Percentiles rank a stretch among this genome's conserved stretches.
Conservation (phyloP, 2,113 vertebrate genomes). For the Caracal caracal region DNA sequence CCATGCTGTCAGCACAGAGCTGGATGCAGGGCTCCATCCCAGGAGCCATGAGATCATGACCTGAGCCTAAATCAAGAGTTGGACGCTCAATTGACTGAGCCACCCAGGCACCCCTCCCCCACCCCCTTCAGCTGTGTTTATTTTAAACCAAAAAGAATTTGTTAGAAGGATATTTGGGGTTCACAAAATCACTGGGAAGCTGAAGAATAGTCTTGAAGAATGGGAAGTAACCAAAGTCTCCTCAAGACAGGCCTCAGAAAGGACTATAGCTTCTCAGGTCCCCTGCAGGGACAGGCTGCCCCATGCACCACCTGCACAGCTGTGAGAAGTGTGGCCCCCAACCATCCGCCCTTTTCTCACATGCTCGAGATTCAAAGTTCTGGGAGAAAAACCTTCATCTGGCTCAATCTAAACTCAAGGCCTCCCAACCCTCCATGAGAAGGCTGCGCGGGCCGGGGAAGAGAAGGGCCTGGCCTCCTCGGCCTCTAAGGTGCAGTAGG, state of each 20-base stretch:
- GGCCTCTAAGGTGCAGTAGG: neutral
- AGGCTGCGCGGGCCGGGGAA: neutral
- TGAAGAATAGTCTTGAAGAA: neutral
- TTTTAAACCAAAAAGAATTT: neutral
- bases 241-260: neutral
- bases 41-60: too few relatives aligned
- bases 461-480: neutral
- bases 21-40: too few relatives aligned
- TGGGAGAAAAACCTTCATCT: neutral
- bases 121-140: neutral
- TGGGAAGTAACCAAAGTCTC: neutral
- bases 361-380: neutral
- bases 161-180: neutral
- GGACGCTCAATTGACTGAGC: too few relatives aligned
- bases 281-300: neutral
- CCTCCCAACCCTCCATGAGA: neutral
- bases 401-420: neutral
- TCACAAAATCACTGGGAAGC: neutral
- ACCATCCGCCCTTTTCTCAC: rapidly evolving
- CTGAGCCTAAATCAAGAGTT: too few relatives aligned
- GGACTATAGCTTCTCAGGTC: neutral
- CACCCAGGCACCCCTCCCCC: too few relatives aligned
- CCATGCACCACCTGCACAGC: neutral
- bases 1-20: too few relatives aligned
- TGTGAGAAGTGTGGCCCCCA: neutral